phyloP scores from a whole-genome alignment of 2,797 vertebrate genomes.

The Lacerta bilineata region DNA sequence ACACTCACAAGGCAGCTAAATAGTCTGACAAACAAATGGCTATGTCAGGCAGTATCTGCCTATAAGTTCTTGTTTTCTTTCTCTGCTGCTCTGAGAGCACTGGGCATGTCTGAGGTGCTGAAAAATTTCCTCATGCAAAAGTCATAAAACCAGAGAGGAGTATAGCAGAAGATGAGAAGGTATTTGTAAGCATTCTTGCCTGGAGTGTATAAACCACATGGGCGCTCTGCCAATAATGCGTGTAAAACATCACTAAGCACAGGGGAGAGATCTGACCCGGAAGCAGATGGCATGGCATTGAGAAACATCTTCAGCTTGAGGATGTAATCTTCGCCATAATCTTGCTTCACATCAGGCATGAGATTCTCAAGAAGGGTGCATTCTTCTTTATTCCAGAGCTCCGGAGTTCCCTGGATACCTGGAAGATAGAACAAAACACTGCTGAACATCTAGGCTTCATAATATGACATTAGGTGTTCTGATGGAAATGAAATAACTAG shows the following conservation, averaged over 20 bases:
- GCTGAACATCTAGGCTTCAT: neutral
- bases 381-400: slow-evolving; percentile 66
- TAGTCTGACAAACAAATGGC: neutral
- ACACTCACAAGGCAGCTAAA: neutral
- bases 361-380: slow-evolving; percentile 77
- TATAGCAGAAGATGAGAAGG: slow-evolving; percentile 74
- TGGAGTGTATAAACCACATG: slow-evolving; percentile 79
- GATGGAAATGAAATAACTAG: neutral
- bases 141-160: slow-evolving; percentile 80
- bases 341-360: slow-evolving; percentile 68
- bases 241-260: slow-evolving; percentile 79
- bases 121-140: slow-evolving; percentile 3
- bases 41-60: neutral
- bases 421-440: neutral
- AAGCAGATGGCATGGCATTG: rapidly evolving
- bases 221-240: slow-evolving; percentile 80
- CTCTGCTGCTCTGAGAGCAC: slow-evolving; percentile 28
- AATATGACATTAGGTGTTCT: neutral
- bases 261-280: slow-evolving; percentile 68
- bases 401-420: slow-evolving; percentile 79
- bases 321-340: slow-evolving; percentile 85
- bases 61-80: slow-evolving; percentile 24
- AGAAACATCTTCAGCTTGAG: slow-evolving; percentile 57
- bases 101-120: slow-evolving; percentile 9
- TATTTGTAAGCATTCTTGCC: slow-evolving; percentile 74